Evolutionary conservation across 1,140 invertebrate species (phyloP).

Genomic region (Pinna nobilis): DNA sequence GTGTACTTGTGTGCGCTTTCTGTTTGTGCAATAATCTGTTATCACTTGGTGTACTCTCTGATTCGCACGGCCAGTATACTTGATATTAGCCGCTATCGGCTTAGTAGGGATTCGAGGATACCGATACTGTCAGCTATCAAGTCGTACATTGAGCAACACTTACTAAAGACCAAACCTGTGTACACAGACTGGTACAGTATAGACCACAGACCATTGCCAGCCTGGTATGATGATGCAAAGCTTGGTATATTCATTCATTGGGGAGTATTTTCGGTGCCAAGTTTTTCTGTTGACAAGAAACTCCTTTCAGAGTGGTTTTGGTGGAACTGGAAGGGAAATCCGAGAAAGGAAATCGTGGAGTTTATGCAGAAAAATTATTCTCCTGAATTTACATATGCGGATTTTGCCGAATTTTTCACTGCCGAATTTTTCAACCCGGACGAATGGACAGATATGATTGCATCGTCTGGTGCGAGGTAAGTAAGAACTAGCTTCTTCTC

Average conservation of each 20-base stretch:
- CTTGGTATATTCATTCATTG: slow-evolving; percentile 76
- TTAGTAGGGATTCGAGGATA: too few species aligned
- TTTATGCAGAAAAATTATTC: slow-evolving; percentile 69
- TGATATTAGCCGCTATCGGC: too few species aligned
- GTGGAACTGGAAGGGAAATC: slow-evolving; percentile 62
- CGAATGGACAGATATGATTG: slow-evolving; percentile 67
- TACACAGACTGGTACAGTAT: slow-evolving; percentile 73
- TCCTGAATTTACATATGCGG: slow-evolving; percentile 69
- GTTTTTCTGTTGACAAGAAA: too few species aligned
- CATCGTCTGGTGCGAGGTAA: slow-evolving; percentile 68
- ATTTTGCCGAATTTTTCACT: slow-evolving; percentile 67
- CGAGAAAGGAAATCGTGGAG: slow-evolving; percentile 21
- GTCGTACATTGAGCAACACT: too few species aligned
- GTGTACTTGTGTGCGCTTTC: too few species aligned
- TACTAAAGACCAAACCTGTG: too few species aligned
- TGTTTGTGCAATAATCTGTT: too few species aligned
- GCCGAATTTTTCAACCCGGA: slow-evolving; percentile 67
- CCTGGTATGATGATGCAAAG: slow-evolving; percentile 75
- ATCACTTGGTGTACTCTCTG: too few species aligned
- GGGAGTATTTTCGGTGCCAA: slow-evolving; percentile 74
- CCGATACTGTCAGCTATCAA: too few species aligned
- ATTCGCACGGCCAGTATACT: too few species aligned
- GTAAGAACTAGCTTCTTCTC: too few species aligned
- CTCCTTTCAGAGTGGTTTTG: slow-evolving; percentile 67
- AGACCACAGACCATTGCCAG: slow-evolving; percentile 72